These are phyloP conservation scores for Epirrhoe alternata DNA, from an alignment of 2,888 invertebrate species.

Conservation along the genomic window DNA sequence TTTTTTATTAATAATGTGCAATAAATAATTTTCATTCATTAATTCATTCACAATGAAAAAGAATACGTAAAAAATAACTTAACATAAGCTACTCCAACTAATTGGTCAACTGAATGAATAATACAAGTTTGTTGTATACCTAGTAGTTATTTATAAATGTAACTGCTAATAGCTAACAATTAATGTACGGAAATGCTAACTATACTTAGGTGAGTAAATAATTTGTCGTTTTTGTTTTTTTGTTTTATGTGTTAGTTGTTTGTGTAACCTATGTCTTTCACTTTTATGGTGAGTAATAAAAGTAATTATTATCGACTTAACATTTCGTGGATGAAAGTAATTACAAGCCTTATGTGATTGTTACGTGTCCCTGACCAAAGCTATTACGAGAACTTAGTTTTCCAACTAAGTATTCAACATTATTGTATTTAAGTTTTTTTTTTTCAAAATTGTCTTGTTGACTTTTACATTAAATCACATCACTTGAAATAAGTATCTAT, in stretches of 20 bases:
- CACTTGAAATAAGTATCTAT: too few relatives aligned
- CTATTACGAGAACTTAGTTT: neutral
- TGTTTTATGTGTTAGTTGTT: constrained; percentile 22
- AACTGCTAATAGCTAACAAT: neutral
- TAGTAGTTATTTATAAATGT: neutral
- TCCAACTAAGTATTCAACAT: neutral
- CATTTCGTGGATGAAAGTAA: constrained; percentile 32
- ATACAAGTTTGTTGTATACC: neutral
- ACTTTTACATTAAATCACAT: too few relatives aligned
- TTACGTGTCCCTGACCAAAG: constrained; percentile 8
- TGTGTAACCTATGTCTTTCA: constrained; percentile 30
- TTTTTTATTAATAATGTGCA: too few relatives aligned
- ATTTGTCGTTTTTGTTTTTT: constrained; percentile 15
- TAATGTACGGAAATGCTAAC: neutral
- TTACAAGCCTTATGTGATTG: constrained; percentile 7
- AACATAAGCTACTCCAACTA: too few relatives aligned
- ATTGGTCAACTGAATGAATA: too few relatives aligned
- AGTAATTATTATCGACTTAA: constrained; percentile 25
- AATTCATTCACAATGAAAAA: too few relatives aligned
- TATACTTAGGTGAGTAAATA: constrained; percentile 2
- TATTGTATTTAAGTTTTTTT: neutral
- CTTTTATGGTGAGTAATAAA: constrained; percentile 38
- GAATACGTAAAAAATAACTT: too few relatives aligned
- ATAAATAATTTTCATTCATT: too few relatives aligned
- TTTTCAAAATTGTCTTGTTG: neutral